Conservation (phyloP, 2,113 vertebrate species). For the Hippocampus barbouri region DNA sequence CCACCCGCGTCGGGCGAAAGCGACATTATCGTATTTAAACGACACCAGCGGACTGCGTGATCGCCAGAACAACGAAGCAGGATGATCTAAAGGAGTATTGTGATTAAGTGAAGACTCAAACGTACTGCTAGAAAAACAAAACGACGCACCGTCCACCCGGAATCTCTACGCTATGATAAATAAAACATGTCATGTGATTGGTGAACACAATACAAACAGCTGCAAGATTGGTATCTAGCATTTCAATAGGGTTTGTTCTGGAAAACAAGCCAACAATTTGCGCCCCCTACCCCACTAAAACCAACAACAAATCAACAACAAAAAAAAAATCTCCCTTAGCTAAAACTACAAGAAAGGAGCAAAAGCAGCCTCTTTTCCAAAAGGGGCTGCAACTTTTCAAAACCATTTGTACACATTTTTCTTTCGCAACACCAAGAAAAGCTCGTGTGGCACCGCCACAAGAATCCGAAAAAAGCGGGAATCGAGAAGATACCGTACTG, state of each 20-base stretch:
- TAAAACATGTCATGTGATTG: constrained; percentile 68
- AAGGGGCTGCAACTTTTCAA: constrained; percentile 46
- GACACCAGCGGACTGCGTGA: constrained; percentile 52
- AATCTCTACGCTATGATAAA: constrained; percentile 70
- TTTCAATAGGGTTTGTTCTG: constrained; percentile 65
- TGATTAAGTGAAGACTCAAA: constrained; percentile 62
- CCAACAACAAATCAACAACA: constrained; percentile 13
- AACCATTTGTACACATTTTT: constrained; percentile 30
- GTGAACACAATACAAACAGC: constrained; percentile 66
- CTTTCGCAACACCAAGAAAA: constrained; percentile 52
- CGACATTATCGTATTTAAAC: constrained; percentile 52
- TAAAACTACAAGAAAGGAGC: constrained; percentile 64
- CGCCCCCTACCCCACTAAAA: constrained; percentile 35
- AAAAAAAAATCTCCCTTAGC: constrained; percentile 40
- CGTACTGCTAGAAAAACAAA: constrained; percentile 63
- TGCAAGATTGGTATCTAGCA: constrained; percentile 65
- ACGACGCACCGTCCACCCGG: constrained; percentile 63
- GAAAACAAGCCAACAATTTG: constrained; percentile 63
- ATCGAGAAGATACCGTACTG: constrained; percentile 46
- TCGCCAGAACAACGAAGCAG: constrained; percentile 51
- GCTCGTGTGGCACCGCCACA: constrained; percentile 58
- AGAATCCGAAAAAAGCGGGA: constrained; percentile 55
- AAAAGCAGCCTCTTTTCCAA: constrained; percentile 54
- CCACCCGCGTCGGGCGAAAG: constrained; percentile 52
- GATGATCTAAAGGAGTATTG: constrained; percentile 34